Base-by-base conservation (phyloP, 2,797 vertebrate genomes). In the Holocentrus rufus region DNA sequence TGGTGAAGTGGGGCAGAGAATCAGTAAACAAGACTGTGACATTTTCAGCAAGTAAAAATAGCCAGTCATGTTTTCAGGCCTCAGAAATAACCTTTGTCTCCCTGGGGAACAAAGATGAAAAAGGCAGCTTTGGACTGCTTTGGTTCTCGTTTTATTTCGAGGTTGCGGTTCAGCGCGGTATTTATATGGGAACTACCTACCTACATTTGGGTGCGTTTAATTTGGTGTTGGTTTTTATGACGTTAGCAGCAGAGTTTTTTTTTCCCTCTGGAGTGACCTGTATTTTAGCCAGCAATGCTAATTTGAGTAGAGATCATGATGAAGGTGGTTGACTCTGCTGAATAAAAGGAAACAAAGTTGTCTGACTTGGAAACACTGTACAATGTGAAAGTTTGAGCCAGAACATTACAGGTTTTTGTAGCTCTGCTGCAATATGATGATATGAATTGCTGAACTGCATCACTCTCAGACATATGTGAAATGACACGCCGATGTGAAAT, bases 11-110 rank as follows among this genome's bases (percentile, higher is more conserved):
- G 65, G 77, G 60, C 65, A 54, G 68, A 67, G 60, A 77, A 69
- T 83, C 61, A 31, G 57, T 82, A 85, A 86, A 87, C 85, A 86
- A 47, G 57, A 71, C 65, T 8, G 34, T 54, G 71, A 86, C 72
- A 80, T 84, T 84, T 76, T 57, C 58, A 70, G 80, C 39, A 30
- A 53, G 66, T 80, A 84, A 81, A 89, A 89, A 90, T 88, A 89
- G 73, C 56, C 22, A 7, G 64, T 77, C 71, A 25, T 68, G 76
- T 84, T 86, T 83, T 55, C 25, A 23, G 36, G 70, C 39, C 22
- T 76, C 81, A 78, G 80, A 91, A 92, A 91, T 84, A 88, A 80
- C 68, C 74, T 72, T 20, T 60, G 74, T 60, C 77, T 57, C 71
- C 77, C 81, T 72, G 69, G 46, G 82, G 72, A 81, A 60, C 50